Conservation (phyloP, 2,113 vertebrate species). For the Cyprinus carpio region DNA sequence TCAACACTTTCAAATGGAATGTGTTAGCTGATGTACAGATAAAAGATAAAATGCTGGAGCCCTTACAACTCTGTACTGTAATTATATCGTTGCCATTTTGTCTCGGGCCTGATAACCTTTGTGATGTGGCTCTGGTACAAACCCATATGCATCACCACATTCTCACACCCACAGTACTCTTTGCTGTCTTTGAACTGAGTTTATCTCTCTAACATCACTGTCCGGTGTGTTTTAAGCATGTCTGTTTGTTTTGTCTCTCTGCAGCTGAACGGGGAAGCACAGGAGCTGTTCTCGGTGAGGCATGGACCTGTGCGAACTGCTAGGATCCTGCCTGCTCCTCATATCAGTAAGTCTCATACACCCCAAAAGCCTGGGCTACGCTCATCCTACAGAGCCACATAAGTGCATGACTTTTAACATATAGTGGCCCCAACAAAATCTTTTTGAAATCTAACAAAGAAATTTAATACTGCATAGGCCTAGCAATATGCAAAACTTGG, state of each 20-base stretch:
- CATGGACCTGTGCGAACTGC: slow-evolving; percentile 91
- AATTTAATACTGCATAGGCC: background rate
- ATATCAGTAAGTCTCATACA: slow-evolving; percentile 81
- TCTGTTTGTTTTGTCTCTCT: slow-evolving; percentile 50
- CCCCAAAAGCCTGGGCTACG: background rate
- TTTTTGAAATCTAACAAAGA: background rate
- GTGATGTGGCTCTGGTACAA: background rate
- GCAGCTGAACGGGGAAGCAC: slow-evolving; percentile 94
- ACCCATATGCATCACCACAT: background rate
- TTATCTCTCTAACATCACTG: background rate
- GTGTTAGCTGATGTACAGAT: slow-evolving; percentile 3
- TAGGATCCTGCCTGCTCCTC: slow-evolving; percentile 88
- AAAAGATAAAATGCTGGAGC: background rate
- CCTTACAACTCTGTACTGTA: background rate
- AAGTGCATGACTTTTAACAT: background rate
- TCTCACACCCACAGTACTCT: background rate
- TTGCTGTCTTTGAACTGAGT: slow-evolving; percentile 18
- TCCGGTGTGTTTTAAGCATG: background rate
- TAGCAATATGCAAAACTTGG: background rate
- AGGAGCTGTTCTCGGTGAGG: slow-evolving; percentile 94
- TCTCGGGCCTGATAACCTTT: background rate
- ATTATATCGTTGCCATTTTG: background rate
- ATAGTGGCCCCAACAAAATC: background rate
- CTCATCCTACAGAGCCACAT: background rate
- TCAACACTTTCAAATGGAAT: background rate